Evolutionary conservation across 1,140 invertebrate species (phyloP), one percentile per base, ranked within the genome.

Genomic region (Drosophila quadrilineata): DNA sequence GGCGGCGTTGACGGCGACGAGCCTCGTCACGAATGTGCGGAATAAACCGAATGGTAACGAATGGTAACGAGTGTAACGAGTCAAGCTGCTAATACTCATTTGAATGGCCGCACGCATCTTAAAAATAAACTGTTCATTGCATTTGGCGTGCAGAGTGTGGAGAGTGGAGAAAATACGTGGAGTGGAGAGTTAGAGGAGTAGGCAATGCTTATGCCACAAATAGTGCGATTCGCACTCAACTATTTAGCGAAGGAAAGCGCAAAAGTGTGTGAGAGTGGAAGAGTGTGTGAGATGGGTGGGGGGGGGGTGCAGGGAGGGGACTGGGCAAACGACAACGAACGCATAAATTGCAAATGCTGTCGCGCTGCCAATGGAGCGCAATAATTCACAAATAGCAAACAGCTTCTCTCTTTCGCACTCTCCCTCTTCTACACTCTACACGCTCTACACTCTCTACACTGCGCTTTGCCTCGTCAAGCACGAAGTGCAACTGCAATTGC

Each of bases 361-460:
- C 56, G 77, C 70, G 60, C 58, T 66, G 70, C 70, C 70, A 74
- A 71, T 84, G 79, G 62, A 85, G 74, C 74, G 62, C 66, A 75
- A 71, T 71, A 85, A 74, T 71, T 71, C 74, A 71, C 73, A 74
- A 71, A 84, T 84, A 85, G 73, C 77, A 71, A n/a, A 70, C 57
- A 49, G n/a, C n/a, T n/a, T n/a, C n/a, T n/a, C n/a, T n/a, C n/a
- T n/a, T n/a, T n/a, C n/a, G n/a, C n/a, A n/a, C n/a, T n/a, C n/a
- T n/a, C n/a, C n/a, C n/a, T n/a, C n/a, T n/a, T n/a, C n/a, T n/a
- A n/a, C n/a, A n/a, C n/a, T n/a, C n/a, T n/a, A n/a, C n/a, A 57
- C 63, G 38, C 49, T 19, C 54, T 29, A 28, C 12, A 24, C n/a
- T n/a, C n/a, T n/a, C n/a, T n/a, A n/a, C n/a, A 24, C 6, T 3